Evolutionary conservation across 2,113 vertebrate genomes (phyloP), one percentile per base, ranked within the genome.

Genomic region (Octodon degus): DNA sequence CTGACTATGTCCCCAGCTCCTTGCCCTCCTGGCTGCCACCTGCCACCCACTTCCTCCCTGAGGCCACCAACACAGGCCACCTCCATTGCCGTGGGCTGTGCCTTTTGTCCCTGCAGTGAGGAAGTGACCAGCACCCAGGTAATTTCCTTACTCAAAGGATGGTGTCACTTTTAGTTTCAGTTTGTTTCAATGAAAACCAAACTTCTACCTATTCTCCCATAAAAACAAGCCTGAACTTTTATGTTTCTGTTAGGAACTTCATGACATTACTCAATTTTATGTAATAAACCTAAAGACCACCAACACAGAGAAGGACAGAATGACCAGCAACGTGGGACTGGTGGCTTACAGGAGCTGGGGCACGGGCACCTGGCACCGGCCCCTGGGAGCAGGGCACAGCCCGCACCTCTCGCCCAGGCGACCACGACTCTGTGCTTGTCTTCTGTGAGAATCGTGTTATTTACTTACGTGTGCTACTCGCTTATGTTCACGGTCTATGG

Each of bases 321-420:
- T 90, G 50, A 88, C 89, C 97, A 96, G 93, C 76, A 96, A 87
- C 58, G n/a, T 40, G 63, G 24, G 47, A 60, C 94, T 97, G 97
- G 89, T 65, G 72, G 94, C 96, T 53, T 68, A 34, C 14, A 47
- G 7, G 62, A 4, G 40, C 34, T 43, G 72, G 40, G 13, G 24
- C 3, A 70, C 32, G 94, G 97, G 79, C 81, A 97, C 97, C 90
- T 94, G 98, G 90, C 82, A 97, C 83, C 5, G 30, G 86, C 81
- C 93, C 97, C 96, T 96, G n/a, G 93, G 97, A 55, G 97, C 98
- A 97, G 97, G 47, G 96, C 1, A 70, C 5, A 91, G 83, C 96
- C 30, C 43, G n/a, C 27, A 85, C 43, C 27, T 62, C 20, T 20
- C 34, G 85, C 84, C 17, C 58, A 25, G 8, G 62, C 62, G 2